Base-by-base conservation (phyloP, 2,113 vertebrate genomes). In the Misgurnus anguillicaudatus region DNA sequence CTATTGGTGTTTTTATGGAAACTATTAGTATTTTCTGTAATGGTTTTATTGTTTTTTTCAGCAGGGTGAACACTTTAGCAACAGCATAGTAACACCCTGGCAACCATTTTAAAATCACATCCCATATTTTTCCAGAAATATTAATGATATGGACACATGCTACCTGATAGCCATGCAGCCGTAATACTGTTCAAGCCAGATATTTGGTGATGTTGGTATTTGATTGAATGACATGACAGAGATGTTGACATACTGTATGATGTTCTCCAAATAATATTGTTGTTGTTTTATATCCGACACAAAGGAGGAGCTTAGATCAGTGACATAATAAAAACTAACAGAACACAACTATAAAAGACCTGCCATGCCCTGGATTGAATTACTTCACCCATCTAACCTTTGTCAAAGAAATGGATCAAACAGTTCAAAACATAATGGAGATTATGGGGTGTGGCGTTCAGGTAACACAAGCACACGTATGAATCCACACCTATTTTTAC, bases 391-490 rank as follows among this genome's bases (percentile, higher is more conserved):
- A 21, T 58, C 5, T 24, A 38, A 72, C 38, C 36, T 72, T 72
- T 58, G 69, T 72, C 13, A 13, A 58, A 39, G 19, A 39, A 72
- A 41, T 14, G n/a, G 17, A 72, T 58, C 53, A 58, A 41, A 72
- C 53, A 19, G 3, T 55, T 55, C n/a, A 17, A 55, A 16, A n/a
- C 53, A 53, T 57, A 72, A 72, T 72, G 8, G 21, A 14, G n/a
- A 21, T 42, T 4, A 16, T 4, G n/a, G 69, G 69, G 69, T 72
- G 69, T 58, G 69, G 1, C 2, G 10, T 39, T 1, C 69, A 24
- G 69, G 53, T 72, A 72, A 72, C 53, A 58, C 0, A 55, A 72
- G 51, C 36, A 21, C 6, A 11, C 24, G 48, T 7, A 71, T 17
- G 6, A 14, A 38, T 14, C 69, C n/a, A 6, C 36, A 41, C 53